Evolutionary conservation across 2,888 invertebrate genomes (phyloP), one percentile per base, ranked within the genome.

Genomic region (Drosophila helvetica): DNA sequence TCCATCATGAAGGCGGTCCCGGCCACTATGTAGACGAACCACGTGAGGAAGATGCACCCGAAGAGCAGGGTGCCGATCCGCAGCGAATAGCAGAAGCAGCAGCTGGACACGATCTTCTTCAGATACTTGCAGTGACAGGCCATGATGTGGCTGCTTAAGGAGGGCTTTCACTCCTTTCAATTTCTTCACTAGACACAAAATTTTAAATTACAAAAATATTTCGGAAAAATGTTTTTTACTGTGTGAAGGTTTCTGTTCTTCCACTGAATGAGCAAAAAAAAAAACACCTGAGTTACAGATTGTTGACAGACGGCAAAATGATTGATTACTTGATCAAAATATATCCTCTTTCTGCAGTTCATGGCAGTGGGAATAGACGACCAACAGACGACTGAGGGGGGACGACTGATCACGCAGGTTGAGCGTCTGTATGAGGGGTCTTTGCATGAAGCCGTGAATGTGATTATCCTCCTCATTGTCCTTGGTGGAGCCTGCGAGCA

Each of bases 1-100:
- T 78, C 78, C 87, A 85, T 82, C 74, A 86, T 78, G 52, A 85
- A 87, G 50, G 55, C 75, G 1, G 80, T 72, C 53, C 85, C 87
- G 22, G 75, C 12, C 6, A 76, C 77, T 3, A 82, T 46, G 22
- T 86, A 86, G 1, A 67, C 12, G 43, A 80, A 86, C 78, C 77
- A 82, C 8, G 75, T 77, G 8, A 85, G 61, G 9, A 84, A 80
- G 15, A 85, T 72, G 68, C 78, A 86, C 0, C 84, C 85, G 9
- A 80, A n/a, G 1, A 84, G 7, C 9, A 85, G 27, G 1, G 72
- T 65, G 3, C 87, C 82, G 0, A 64, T 64, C 5, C 85, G 74
- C 30, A 85, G 53, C 0, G 64, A 59, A 4, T 75, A 69, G 51
- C 77, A 86, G 27, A 61, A 71, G 27, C 84, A 85, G 56, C 84